A percentile compares a stretch with the other conserved stretches of the same genome.
Evolutionary conservation across 2,888 invertebrate species (phyloP).

Genomic region (Acleris literana): DNA sequence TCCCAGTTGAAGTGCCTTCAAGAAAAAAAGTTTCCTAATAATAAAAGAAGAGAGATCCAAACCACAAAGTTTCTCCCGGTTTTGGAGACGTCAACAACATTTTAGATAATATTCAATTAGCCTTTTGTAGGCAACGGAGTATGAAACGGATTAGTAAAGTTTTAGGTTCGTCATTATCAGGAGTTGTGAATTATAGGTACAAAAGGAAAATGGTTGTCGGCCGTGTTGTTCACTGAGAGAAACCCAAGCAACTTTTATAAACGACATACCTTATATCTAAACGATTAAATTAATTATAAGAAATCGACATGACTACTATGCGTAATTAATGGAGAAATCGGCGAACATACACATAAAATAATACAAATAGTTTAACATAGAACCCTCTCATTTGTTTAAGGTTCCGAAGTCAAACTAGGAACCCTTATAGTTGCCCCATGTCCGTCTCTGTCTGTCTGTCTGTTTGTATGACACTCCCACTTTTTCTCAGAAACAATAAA

Average conservation of each 20-base stretch:
- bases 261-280: not conserved
- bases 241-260: not conserved
- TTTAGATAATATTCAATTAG: constrained; percentile 68
- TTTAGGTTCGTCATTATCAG: constrained; percentile 19
- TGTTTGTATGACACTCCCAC: no score
- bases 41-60: constrained; percentile 60
- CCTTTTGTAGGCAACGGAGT: constrained; percentile 52
- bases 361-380: no score
- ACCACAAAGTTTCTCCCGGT: constrained; percentile 52
- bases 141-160: constrained; percentile 40
- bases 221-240: constrained; percentile 4
- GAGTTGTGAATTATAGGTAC: constrained; percentile 17
- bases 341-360: no score
- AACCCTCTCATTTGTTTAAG: no score
- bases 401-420: no score
- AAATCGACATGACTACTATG: no score
- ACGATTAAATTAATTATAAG: no score
- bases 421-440: no score
- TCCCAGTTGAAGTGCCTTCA: constrained; percentile 51
- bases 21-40: constrained; percentile 64
- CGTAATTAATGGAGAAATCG: no score
- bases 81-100: constrained; percentile 53
- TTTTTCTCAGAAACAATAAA: no score
- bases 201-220: constrained; percentile 2
- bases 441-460: no score